Evolutionary conservation across 2,888 invertebrate species (phyloP).

Genomic region (Aproaerema taeniolella): DNA sequence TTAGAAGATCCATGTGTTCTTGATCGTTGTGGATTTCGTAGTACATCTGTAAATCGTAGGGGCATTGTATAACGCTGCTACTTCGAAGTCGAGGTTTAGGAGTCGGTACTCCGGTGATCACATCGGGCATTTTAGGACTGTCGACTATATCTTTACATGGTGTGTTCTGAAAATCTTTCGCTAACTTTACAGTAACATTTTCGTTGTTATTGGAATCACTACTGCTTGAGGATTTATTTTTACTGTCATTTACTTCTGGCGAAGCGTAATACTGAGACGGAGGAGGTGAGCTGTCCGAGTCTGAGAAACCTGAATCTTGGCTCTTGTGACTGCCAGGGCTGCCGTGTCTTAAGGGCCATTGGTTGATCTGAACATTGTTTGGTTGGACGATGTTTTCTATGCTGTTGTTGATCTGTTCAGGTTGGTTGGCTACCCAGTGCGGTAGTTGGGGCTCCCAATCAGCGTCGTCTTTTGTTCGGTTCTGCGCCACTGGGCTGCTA

Average conservation of each 20-base stretch:
- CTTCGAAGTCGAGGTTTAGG: slow-evolving; percentile 65
- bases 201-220: slow-evolving; percentile 68
- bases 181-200: slow-evolving; percentile 65
- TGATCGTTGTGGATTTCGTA: slow-evolving; percentile 68
- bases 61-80: slow-evolving; percentile 71
- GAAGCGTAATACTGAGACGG: slow-evolving; percentile 60
- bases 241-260: slow-evolving; percentile 40
- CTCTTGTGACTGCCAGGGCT: slow-evolving; percentile 83
- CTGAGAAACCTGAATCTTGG: slow-evolving; percentile 89
- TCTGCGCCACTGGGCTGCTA: slow-evolving; percentile 63
- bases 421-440: slow-evolving; percentile 70
- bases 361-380: slow-evolving; percentile 49
- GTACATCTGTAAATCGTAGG: slow-evolving; percentile 70
- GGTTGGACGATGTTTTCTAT: slow-evolving; percentile 53
- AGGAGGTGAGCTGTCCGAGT: slow-evolving; percentile 83
- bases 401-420: slow-evolving; percentile 58
- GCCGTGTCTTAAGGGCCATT: slow-evolving; percentile 68
- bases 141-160: slow-evolving; percentile 50
- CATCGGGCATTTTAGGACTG: slow-evolving; percentile 36
- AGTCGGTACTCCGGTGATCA: slow-evolving; percentile 37
- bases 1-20: slow-evolving; percentile 60
- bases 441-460: slow-evolving; percentile 74
- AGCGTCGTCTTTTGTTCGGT: slow-evolving; percentile 48
- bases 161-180: slow-evolving; percentile 57
- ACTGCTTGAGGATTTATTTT: slow-evolving; percentile 57